Evolutionary conservation across 2,888 invertebrate species (phyloP), one percentile per base, ranked within the genome.

Genomic region (Spilarctia lutea): DNA sequence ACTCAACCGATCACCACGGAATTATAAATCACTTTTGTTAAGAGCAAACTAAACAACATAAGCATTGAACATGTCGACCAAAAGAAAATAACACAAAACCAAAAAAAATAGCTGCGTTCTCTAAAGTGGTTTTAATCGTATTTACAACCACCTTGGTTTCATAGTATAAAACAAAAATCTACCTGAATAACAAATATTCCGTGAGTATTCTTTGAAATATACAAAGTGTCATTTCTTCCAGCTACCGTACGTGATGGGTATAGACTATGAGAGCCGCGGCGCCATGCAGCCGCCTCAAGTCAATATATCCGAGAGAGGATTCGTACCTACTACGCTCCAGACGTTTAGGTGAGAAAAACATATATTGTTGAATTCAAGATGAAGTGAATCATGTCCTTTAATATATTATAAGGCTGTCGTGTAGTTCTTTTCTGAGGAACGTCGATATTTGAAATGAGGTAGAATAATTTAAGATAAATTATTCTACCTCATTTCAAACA

Each of bases 251-350:
- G 97, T 97, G 91, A 97, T 98, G 96, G 97, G 97, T 81, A 96
- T 98, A 89, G 97, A 97, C 91, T 98, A 98, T 92, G 97, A 97
- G 91, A 97, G 98, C 89, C 96, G 97, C 81, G 97, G 97, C 87
- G 98, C 98, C 83, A 96, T 98, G 96, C 94, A 97, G 86, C 97
- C 97, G 83, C 98, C 98, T 24, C 97, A 97, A 88, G 97, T 98
- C 89, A 98, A 98, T 95, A 98, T 99, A 88, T 97, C 98, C 73
- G 97, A 97, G 86, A 96, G 96, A 83, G 98, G 98, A 69, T 96
- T 97, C 87, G 98, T 99, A 80, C 98, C 98, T 73, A 97, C 97
- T 81, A 97, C 96, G 83, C 96, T 97, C 86, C 97, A 98, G 93
- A 97, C 97, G 81, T 98, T 97, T 94, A 96, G 96, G 96, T 96